phyloP scores from a whole-genome alignment of 2,113 vertebrate genomes.

The Amphilophus citrinellus region DNA sequence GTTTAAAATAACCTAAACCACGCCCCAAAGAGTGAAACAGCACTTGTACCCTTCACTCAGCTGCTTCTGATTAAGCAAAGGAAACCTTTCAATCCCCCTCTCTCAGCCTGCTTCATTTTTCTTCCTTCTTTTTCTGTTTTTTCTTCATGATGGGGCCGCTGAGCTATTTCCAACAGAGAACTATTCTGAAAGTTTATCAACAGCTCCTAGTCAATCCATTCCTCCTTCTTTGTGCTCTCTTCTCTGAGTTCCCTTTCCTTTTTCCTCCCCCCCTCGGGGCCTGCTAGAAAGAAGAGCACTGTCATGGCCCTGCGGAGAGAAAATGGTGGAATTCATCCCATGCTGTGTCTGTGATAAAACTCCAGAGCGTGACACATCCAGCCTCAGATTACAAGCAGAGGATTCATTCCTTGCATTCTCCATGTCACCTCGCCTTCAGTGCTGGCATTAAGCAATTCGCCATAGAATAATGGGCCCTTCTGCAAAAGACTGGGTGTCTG shows the following conservation, averaged over 20 bases:
- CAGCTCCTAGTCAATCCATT: slow-evolving; percentile 75
- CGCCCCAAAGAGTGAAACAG: slow-evolving; percentile 57
- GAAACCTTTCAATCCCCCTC: slow-evolving; percentile 58
- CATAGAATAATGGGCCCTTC: slow-evolving; percentile 70
- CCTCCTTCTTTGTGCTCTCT: slow-evolving; percentile 66
- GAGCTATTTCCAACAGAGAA: slow-evolving; percentile 73
- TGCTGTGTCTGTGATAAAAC: slow-evolving; percentile 75
- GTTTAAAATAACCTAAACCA: slow-evolving; percentile 28
- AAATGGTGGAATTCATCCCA: slow-evolving; percentile 79
- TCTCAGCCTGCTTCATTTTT: slow-evolving; percentile 32
- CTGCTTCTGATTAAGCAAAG: slow-evolving; percentile 75
- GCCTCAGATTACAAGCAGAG: slow-evolving; percentile 72
- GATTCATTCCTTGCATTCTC: slow-evolving; percentile 75
- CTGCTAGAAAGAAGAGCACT: slow-evolving; percentile 72
- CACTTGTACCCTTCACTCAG: slow-evolving; percentile 72
- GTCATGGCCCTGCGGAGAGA: slow-evolving; percentile 64
- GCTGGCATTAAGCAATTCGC: slow-evolving; percentile 74
- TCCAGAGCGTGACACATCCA: slow-evolving; percentile 67
- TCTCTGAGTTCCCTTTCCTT: slow-evolving; percentile 38
- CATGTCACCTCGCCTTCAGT: slow-evolving; percentile 73
- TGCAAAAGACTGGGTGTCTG: slow-evolving; percentile 52
- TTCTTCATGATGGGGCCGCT: slow-evolving; percentile 49
- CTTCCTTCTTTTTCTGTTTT: slow-evolving; percentile 38
- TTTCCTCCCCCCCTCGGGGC: slow-evolving; percentile 47
- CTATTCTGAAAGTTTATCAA: slow-evolving; percentile 82